These are phyloP conservation scores for Cassiopea xamachana DNA, from an alignment of 30 jellyfish, hydroid and myxozoan species.

Conservation along the genomic window DNA sequence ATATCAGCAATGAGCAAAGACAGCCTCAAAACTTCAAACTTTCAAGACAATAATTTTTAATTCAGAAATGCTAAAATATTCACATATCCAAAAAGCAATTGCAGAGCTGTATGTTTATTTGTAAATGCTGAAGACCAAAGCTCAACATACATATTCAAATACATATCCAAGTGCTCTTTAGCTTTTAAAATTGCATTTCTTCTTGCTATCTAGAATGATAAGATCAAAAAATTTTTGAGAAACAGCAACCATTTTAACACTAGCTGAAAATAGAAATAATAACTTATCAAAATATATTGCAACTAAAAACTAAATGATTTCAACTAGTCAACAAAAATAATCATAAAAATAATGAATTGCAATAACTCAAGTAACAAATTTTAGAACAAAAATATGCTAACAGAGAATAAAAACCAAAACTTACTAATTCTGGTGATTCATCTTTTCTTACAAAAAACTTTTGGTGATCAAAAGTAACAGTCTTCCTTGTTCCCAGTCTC, in stretches of 20 bases:
- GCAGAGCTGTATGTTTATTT: too few species aligned
- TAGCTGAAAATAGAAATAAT: too few species aligned
- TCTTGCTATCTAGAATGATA: slow-evolving; percentile 62
- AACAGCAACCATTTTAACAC: too few species aligned
- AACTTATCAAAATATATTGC: too few species aligned
- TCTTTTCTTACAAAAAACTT: slow-evolving; percentile 77
- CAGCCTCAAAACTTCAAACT: too few species aligned
- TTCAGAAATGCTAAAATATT: too few species aligned
- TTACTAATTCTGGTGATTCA: slow-evolving; percentile 77
- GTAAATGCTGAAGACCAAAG: background rate
- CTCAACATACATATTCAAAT: slow-evolving; percentile 62
- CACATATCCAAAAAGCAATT: too few species aligned
- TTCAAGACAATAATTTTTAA: too few species aligned
- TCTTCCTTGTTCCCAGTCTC: slow-evolving; percentile 49
- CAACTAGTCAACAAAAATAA: too few species aligned
- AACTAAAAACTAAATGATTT: too few species aligned
- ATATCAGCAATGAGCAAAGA: too few species aligned
- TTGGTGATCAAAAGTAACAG: slow-evolving; percentile 21
- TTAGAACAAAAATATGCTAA: background rate
- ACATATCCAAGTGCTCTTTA: slow-evolving; percentile 77
- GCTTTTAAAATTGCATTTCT: slow-evolving; percentile 68
- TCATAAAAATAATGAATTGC: too few species aligned
- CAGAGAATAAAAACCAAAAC: background rate
- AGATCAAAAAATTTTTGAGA: background rate
- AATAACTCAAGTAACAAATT: background rate